These are phyloP conservation scores for Megathymus violae DNA, from an alignment of 1,140 invertebrate species.

Conservation along the genomic window DNA sequence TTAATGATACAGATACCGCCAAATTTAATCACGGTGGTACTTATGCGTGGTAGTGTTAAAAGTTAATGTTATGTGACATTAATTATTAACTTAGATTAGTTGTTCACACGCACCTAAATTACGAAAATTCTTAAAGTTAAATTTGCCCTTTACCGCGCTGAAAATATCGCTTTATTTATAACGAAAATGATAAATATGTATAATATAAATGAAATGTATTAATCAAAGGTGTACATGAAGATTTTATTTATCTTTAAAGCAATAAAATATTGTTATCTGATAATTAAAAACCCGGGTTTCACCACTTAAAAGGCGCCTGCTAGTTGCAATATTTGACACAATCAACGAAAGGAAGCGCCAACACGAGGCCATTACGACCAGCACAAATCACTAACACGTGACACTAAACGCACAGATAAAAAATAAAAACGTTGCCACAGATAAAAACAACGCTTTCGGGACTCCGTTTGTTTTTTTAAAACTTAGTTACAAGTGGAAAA, in stretches of 20 bases:
- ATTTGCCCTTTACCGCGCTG: neutral
- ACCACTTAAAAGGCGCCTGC: constrained; percentile 37
- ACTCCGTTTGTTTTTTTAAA: constrained; percentile 59
- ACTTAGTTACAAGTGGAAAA: constrained; percentile 62
- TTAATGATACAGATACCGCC: no score
- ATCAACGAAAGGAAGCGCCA: constrained; percentile 62
- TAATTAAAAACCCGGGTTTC: constrained; percentile 18
- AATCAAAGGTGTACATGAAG: neutral
- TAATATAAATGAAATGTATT: neutral
- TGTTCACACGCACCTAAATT: no score
- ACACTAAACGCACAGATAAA: constrained; percentile 45
- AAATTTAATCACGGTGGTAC: no score
- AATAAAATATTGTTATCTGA: constrained; percentile 15
- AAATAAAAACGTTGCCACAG: constrained; percentile 39
- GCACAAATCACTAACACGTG: constrained; percentile 76
- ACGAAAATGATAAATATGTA: no score
- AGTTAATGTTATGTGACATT: no score
- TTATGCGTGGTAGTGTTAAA: no score
- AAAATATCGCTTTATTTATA: neutral
- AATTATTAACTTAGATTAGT: no score
- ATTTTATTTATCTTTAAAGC: constrained; percentile 4
- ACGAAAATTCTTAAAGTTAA: no score
- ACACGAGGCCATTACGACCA: constrained; percentile 62
- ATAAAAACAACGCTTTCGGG: constrained; percentile 43
- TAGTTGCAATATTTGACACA: constrained; percentile 53